These are phyloP conservation scores for Plusia festucae DNA, from an alignment of 2,888 invertebrate species.

Conservation along the genomic window DNA sequence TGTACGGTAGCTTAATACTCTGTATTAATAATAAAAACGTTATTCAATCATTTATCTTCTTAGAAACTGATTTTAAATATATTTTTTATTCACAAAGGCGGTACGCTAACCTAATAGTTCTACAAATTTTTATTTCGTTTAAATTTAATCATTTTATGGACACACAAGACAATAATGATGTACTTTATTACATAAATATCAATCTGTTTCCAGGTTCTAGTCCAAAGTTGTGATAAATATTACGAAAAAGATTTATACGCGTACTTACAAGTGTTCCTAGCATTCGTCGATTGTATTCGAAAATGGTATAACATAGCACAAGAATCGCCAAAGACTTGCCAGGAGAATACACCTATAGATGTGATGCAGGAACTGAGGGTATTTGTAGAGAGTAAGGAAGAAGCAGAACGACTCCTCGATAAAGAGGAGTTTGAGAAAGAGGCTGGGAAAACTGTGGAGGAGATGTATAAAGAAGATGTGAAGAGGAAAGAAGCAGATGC, in stretches of 20 bases:
- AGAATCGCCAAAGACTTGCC: constrained; percentile 11
- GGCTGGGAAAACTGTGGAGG: constrained; percentile 78
- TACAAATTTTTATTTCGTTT: too few species aligned
- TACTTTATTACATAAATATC: neutral
- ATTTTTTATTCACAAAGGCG: too few species aligned
- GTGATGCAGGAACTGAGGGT: constrained; percentile 78
- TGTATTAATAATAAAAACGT: too few species aligned
- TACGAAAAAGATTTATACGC: constrained; percentile 89
- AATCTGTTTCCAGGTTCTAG: constrained; percentile 83
- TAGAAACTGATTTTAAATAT: too few species aligned
- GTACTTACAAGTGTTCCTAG: constrained; percentile 92
- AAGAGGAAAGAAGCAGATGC: constrained; percentile 73
- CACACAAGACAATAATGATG: neutral
- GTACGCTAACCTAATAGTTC: too few species aligned
- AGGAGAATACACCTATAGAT: constrained; percentile 54
- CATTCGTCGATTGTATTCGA: constrained; percentile 90
- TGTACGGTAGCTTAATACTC: too few species aligned
- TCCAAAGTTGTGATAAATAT: constrained; percentile 89
- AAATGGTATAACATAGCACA: constrained; percentile 82
- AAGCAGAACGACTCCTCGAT: constrained; percentile 73
- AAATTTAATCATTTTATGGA: too few species aligned
- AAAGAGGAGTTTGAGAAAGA: constrained; percentile 75
- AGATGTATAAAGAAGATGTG: constrained; percentile 87
- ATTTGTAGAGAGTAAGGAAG: constrained; percentile 74
- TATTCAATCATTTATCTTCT: too few species aligned